Percentiles rank a stretch among this genome's conserved stretches.
Evolutionary conservation across 2,113 vertebrate species (phyloP).

Genomic region (Alethe diademata): DNA sequence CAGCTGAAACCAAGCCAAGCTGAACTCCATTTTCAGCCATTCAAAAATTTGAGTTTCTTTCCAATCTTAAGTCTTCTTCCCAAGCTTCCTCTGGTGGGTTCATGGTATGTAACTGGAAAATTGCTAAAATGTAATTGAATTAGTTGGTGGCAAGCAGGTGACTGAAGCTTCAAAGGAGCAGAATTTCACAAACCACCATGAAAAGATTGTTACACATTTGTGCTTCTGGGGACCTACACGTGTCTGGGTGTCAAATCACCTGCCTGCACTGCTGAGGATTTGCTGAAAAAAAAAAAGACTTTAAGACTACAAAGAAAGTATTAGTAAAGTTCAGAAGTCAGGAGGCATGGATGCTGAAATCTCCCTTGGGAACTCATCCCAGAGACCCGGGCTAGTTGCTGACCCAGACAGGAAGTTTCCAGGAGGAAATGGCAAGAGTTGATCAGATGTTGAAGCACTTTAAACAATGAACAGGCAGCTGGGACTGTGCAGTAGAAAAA

Average conservation of each 20-base stretch:
- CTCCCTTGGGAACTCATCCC: neutral
- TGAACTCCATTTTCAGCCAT: neutral
- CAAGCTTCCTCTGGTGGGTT: neutral
- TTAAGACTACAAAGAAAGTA: neutral
- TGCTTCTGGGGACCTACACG: neutral
- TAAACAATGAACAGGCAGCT: neutral
- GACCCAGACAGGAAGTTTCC: neutral
- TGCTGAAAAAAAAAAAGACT: neutral
- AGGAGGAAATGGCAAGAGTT: neutral
- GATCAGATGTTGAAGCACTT: neutral
- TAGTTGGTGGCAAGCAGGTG: neutral
- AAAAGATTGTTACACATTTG: neutral
- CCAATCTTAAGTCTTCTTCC: neutral
- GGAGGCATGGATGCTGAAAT: neutral
- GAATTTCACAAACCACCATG: neutral
- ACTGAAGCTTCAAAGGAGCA: neutral
- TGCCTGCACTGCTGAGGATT: neutral
- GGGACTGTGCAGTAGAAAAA: neutral
- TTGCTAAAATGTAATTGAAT: neutral
- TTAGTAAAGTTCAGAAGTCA: neutral
- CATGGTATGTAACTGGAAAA: neutral
- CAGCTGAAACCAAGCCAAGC: neutral
- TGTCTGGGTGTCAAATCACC: neutral
- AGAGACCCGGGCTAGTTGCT: neutral
- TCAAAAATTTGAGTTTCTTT: neutral